A percentile compares a stretch with the other conserved stretches of the same genome.
These are phyloP conservation scores for Eupithecia centaureata DNA, from an alignment of 2,888 invertebrate species.

Conservation along the genomic window DNA sequence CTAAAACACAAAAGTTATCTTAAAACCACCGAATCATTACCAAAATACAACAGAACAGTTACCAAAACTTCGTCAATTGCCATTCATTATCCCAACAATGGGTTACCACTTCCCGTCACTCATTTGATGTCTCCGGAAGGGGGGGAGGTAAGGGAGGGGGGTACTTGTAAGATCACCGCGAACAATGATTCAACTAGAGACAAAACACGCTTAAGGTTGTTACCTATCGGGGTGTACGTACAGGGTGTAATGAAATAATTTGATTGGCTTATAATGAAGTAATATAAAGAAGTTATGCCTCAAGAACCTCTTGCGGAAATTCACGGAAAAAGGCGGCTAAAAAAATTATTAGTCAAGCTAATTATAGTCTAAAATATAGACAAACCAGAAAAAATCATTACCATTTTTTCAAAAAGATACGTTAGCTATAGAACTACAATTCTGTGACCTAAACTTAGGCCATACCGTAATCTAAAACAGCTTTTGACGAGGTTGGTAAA, in stretches of 20 bases:
- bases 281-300: no score
- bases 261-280: background rate
- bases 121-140: constrained; percentile 70
- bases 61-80: constrained; percentile 35
- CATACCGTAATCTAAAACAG: background rate
- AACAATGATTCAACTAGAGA: constrained; percentile 76
- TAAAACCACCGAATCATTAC: background rate
- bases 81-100: constrained; percentile 53
- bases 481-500: no score
- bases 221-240: constrained; percentile 61
- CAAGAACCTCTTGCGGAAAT: no score
- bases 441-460: background rate
- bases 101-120: constrained; percentile 51
- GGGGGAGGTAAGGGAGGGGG: constrained; percentile 37
- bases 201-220: constrained; percentile 75
- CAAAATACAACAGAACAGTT: constrained; percentile 10
- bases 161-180: constrained; percentile 58
- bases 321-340: background rate
- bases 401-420: no score
- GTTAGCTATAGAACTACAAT: background rate
- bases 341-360: background rate
- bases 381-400: no score
- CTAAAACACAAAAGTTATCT: background rate
- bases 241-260: constrained; percentile 48
- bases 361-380: background rate